Base-by-base conservation (phyloP, 2,888 invertebrate species). In the Athalia cordata region DNA sequence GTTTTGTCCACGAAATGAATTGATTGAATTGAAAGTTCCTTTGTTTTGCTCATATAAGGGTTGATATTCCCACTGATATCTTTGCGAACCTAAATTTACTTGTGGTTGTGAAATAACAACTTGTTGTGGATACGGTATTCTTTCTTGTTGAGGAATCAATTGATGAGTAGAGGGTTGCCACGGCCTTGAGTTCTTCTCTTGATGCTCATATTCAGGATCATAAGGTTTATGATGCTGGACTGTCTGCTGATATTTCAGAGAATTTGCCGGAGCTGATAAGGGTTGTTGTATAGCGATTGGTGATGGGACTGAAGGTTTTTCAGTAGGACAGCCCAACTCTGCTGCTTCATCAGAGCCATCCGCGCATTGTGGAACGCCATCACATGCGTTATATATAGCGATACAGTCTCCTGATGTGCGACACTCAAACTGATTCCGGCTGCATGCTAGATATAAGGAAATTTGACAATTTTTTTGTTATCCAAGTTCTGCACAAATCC, bases 361-460 rank as follows among this genome's bases (percentile, higher is more conserved):
- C 2, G 95, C 93, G 90, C 96, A 97, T 91, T 98, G 97, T 47
- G 97, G 95, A 84, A 98, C 96, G 75, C 97, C 97, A 90, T 98
- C 97, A 87, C 98, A 98, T 7, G 96, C 97, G 91, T 98, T 98
- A 91, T 98, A 98, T 84, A 98, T 94, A 5, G 97, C 98, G 85
- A 98, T 97, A 89, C 98, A 98, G 90, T 98, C 97, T 66, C 95
- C 95, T 64, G 96, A 95, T 80, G 93, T 93, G 82, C 95, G 94
- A 87, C 98, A 98, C 89, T 95, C 95, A 90, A 97, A 98, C 91
- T 98, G 97, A 91, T 95, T 96, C 80, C 95, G 93, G 84, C 95
- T 95, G 91, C 97, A 98, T 80, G 91, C 85, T 86, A 77, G 49
- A 9, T 64, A 55, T 52, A 57, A 49, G 9, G n/a, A 74, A 64